Conservation (phyloP, 2,113 vertebrate genomes). For the Anguilla japonica region DNA sequence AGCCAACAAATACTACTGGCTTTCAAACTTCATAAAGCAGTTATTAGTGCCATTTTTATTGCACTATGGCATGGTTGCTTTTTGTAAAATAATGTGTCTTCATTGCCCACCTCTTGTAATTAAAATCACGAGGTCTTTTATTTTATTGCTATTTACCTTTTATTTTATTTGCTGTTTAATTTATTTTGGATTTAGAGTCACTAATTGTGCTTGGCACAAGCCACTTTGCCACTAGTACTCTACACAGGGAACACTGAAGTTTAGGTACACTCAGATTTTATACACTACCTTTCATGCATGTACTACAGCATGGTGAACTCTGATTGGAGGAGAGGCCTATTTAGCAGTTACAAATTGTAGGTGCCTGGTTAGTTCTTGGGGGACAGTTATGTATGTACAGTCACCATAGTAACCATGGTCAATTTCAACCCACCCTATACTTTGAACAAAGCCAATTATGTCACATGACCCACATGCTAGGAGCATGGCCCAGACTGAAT, state of each 20-base stretch:
- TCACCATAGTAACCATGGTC: not conserved
- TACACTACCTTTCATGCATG: not conserved
- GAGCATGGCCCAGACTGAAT: no score
- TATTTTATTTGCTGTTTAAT: not conserved
- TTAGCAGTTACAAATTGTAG: not conserved
- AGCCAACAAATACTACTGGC: not conserved
- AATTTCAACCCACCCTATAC: no score
- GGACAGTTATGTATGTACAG: not conserved
- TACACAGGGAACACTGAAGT: not conserved
- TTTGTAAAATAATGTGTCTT: not conserved
- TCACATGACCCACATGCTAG: no score
- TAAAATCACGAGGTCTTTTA: not conserved
- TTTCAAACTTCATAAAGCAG: not conserved
- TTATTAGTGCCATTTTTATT: not conserved
- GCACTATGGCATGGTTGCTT: not conserved
- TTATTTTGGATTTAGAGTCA: not conserved
- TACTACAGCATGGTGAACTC: not conserved
- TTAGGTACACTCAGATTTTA: not conserved
- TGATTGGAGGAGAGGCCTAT: no score
- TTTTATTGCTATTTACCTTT: not conserved
- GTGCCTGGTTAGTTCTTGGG: not conserved
- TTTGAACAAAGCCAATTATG: no score
- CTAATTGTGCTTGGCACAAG: not conserved
- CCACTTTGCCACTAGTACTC: not conserved
- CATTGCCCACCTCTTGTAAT: not conserved